These are phyloP conservation scores for Shargacucullia verbasci DNA, from an alignment of 2,888 invertebrate species.

Conservation along the genomic window DNA sequence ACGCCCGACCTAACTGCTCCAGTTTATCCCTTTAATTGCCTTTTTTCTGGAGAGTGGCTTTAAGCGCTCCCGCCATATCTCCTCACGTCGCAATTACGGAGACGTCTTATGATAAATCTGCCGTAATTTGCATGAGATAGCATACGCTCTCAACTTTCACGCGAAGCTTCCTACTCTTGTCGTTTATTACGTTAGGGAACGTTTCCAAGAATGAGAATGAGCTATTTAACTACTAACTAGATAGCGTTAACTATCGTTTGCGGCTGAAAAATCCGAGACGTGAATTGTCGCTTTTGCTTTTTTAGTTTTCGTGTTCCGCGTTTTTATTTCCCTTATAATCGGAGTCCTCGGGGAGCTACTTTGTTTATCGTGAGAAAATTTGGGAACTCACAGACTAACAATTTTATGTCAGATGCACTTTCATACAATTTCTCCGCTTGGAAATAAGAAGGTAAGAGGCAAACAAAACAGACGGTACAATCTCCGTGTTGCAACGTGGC, in stretches of 20 bases:
- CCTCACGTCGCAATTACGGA: conserved; percentile 89
- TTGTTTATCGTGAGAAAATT: conserved; percentile 65
- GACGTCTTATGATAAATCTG: conserved; percentile 89
- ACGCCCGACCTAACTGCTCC: conserved; percentile 84
- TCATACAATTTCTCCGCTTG: conserved; percentile 80
- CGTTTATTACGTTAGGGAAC: conserved; percentile 88
- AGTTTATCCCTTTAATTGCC: conserved; percentile 89
- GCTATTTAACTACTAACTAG: conserved; percentile 86
- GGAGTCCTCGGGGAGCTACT: conserved; percentile 53
- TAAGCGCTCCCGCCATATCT: conserved; percentile 86
- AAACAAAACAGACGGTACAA: conserved; percentile 86
- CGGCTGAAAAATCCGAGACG: conserved; percentile 63
- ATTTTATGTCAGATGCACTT: conserved; percentile 77
- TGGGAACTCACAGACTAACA: conserved; percentile 74
- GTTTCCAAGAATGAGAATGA: conserved; percentile 87
- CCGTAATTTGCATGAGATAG: conserved; percentile 89
- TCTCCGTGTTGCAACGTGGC: conserved; percentile 85
- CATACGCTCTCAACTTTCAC: conserved; percentile 89
- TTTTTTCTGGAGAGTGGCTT: conserved; percentile 86
- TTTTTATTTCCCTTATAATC: conserved; percentile 57
- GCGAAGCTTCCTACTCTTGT: conserved; percentile 86
- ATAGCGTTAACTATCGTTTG: conserved; percentile 78
- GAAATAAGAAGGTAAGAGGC: conserved; percentile 86
- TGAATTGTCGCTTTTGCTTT: conserved; percentile 52
- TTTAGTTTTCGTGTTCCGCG: conserved; percentile 54